phyloP scores from a whole-genome alignment of 2,797 vertebrate species.

The Sebastes steindachneri region DNA sequence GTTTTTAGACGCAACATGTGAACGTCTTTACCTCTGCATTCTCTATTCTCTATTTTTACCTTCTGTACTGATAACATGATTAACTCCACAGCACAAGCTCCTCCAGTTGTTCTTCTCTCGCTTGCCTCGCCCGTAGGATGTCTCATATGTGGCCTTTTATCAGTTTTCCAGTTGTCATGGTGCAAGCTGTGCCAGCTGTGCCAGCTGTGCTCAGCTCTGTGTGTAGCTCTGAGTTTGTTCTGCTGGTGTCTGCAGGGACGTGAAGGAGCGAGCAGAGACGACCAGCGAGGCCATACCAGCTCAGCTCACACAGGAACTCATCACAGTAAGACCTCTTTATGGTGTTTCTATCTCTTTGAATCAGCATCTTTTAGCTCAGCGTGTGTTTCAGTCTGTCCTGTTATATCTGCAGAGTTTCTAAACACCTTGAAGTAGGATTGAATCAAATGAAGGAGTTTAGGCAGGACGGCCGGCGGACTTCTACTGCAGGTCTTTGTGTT shows the following conservation, averaged over 20 bases:
- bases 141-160: no score
- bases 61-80: neutral
- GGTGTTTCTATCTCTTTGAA: no score
- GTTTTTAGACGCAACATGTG: neutral
- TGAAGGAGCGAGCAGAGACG: slow-evolving; percentile 78
- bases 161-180: no score
- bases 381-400: no score
- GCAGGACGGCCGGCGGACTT: no score
- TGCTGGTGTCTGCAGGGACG: slow-evolving; percentile 77
- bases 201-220: neutral
- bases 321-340: slow-evolving; percentile 79
- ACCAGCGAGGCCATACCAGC: slow-evolving; percentile 58
- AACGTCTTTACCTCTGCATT: neutral
- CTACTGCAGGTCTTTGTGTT: neutral
- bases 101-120: no score
- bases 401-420: no score
- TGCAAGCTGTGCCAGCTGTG: no score
- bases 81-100: neutral
- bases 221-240: neutral
- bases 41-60: neutral
- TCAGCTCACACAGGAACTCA: slow-evolving; percentile 82
- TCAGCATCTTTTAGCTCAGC: no score
- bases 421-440: no score
- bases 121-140: no score
- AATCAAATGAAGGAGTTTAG: no score